Base-by-base conservation (phyloP, 2,797 vertebrate species). In the Diceros bicornis region DNA sequence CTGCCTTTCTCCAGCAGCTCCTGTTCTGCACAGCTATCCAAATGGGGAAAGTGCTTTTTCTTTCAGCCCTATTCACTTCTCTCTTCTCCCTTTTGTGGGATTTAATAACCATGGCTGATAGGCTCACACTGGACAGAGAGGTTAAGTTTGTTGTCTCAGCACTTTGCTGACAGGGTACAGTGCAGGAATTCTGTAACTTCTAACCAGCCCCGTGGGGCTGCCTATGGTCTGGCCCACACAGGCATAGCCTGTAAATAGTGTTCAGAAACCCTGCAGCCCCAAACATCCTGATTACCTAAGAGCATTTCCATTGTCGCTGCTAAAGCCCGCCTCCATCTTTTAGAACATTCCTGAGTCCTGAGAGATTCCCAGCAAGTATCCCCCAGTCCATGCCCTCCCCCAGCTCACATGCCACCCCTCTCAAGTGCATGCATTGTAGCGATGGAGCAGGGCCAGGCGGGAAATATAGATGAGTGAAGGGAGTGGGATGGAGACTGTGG, bases 81-180 rank as follows among this genome's bases (percentile, higher is more conserved):
- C 98, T 98, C 98, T 98, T 98, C 98, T 99, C 97, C 98, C 98
- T 98, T 99, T 99, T 99, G 99, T 99, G 98, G 97, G 98, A 98
- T 99, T 99, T 99, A 99, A 99, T 99, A 99, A 98, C 98, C 97
- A 94, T 0, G 96, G 98, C 98, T 98, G 99, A 99, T 98, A 98
- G 99, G 98, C 94, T 47, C 83, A 4, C 85, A 4, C 95, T 98
- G 98, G 98, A 98, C 99, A 98, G 98, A 97, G 98, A 98, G 98
- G 99, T 99, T 99, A 99, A 98, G 98, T 99, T 99, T 99, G 99
- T 99, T 99, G 99, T 98, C 98, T 99, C 99, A 99, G 99, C 99
- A 98, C 98, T 99, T 99, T 99, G 98, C 98, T 94, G 97, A 98
- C 95, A 59, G 97, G 98, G 96, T 97, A 98, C 81, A 97, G 98